Evolutionary conservation across 1,140 invertebrate genomes (phyloP).

Genomic region (Aphelinus certus): DNA sequence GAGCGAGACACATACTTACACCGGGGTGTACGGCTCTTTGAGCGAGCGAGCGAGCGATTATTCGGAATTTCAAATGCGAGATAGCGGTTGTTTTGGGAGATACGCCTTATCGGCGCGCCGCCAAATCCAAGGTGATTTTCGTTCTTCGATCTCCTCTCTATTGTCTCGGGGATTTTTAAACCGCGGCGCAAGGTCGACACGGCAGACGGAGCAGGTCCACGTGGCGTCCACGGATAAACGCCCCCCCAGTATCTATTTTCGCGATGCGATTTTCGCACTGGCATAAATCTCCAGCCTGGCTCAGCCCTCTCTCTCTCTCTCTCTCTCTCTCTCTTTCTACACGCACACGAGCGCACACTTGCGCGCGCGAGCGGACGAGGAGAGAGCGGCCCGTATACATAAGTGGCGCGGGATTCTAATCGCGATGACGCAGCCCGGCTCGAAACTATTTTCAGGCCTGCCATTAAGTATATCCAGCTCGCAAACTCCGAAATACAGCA

Average conservation of each 20-base stretch:
- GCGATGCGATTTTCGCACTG: too few species aligned
- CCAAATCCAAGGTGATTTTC: too few species aligned
- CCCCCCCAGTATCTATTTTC: too few species aligned
- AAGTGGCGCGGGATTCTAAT: slow-evolving; percentile 39
- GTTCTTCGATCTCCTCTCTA: too few species aligned
- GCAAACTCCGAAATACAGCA: not conserved
- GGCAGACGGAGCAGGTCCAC: too few species aligned
- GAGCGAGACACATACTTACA: too few species aligned
- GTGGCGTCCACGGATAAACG: too few species aligned
- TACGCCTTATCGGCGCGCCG: too few species aligned
- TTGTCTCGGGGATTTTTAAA: too few species aligned
- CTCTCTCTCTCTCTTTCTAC: not conserved
- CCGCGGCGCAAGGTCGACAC: too few species aligned
- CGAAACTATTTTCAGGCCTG: slow-evolving; percentile 44
- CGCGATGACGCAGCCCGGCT: slow-evolving; percentile 44
- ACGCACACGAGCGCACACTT: not conserved
- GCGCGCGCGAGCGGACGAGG: not conserved
- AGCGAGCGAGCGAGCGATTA: not conserved
- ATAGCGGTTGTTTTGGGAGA: not conserved
- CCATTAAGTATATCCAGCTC: not conserved
- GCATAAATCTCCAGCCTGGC: too few species aligned
- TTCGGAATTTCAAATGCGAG: slow-evolving; percentile 6
- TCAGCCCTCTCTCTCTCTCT: not conserved
- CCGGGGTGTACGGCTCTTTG: too few species aligned
- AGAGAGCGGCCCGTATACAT: not conserved